phyloP scores from a whole-genome alignment of 2,797 vertebrate species.

The Arremon aurantiirostris region DNA sequence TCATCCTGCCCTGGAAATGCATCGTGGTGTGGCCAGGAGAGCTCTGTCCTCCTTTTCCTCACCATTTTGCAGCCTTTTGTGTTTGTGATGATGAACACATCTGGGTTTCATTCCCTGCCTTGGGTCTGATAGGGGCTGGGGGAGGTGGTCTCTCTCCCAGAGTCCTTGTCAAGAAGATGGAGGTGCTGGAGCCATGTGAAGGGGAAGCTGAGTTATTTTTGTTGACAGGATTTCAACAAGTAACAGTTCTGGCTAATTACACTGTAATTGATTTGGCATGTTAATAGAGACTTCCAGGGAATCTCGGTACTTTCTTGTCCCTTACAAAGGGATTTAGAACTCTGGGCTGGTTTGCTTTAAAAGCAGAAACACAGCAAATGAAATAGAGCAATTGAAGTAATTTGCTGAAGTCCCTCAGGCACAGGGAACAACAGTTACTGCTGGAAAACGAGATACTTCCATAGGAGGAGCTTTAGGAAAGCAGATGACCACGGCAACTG shows the following conservation, averaged over 20 bases:
- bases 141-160: neutral
- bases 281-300: neutral
- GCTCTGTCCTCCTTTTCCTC: neutral
- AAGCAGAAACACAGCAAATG: slow-evolving; percentile 14
- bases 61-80: neutral
- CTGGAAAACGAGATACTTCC: neutral
- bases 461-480: neutral
- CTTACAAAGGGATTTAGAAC: neutral
- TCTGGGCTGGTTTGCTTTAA: neutral
- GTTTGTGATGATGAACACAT: neutral
- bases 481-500: neutral
- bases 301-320: neutral
- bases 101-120: slow-evolving; percentile 10
- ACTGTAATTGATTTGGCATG: slow-evolving; percentile 1
- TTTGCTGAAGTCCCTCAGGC: neutral
- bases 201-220: neutral
- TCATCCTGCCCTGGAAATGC: neutral
- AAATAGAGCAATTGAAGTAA: slow-evolving; percentile 12
- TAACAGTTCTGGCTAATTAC: slow-evolving; percentile 39
- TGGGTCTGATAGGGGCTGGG: neutral
- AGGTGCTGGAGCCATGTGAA: neutral
- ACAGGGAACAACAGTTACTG: neutral
- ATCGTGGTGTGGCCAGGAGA: accelerated
- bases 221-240: slow-evolving; percentile 39
- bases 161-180: neutral